Conservation (phyloP, 2,113 vertebrate species). For the Psilopsiagon aurifrons region DNA sequence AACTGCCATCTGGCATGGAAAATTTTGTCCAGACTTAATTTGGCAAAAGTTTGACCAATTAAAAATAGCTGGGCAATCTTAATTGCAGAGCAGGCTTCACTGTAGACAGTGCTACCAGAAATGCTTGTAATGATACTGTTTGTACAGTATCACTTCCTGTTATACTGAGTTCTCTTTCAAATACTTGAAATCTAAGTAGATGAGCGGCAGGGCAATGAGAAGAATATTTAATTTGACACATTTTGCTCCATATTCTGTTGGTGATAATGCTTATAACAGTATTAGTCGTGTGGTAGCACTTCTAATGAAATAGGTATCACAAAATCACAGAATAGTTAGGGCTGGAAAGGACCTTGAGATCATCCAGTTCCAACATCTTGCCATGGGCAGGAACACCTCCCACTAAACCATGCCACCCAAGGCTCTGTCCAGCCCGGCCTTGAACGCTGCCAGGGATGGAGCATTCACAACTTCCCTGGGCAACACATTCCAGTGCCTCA, state of each 20-base stretch:
- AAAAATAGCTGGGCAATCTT: background rate
- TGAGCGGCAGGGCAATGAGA: background rate
- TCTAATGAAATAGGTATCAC: background rate
- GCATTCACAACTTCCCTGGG: background rate
- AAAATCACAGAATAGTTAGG: background rate
- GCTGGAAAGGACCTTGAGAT: background rate
- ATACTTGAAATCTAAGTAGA: background rate
- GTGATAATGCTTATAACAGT: background rate
- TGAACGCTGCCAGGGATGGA: background rate
- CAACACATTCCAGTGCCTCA: background rate
- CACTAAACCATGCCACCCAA: background rate
- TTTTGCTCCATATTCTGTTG: background rate
- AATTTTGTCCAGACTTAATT: conserved; percentile 5
- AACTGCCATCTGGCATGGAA: conserved; percentile 12
- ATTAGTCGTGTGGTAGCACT: background rate
- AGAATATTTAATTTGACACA: background rate
- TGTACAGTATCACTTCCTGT: background rate
- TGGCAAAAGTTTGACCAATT: background rate
- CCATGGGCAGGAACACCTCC: background rate
- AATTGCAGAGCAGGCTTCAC: background rate
- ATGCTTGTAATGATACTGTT: background rate
- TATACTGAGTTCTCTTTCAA: background rate
- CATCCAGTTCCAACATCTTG: background rate
- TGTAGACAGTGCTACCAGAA: background rate
- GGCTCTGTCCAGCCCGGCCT: background rate